Evolutionary conservation across 2,888 invertebrate species (phyloP), one percentile per base, ranked within the genome.

Genomic region (Ligdia adustata): DNA sequence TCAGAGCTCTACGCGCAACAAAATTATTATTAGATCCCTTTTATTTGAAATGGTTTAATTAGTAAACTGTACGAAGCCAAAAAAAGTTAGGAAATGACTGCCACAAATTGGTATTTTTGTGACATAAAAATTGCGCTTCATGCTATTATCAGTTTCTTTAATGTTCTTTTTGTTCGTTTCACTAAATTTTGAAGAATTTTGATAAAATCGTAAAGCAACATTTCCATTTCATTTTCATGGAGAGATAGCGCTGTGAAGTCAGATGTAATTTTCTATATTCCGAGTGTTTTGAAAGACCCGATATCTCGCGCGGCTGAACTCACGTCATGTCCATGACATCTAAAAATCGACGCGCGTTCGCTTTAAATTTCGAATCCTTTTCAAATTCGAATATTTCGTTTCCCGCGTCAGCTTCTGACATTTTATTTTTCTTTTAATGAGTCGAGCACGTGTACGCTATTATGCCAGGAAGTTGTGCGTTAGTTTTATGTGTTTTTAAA

Each of bases 291-390:
- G 7, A 27, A 37, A 6, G 27, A 26, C 27, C 16, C 27, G 27
- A 37, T 27, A 18, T 26, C 5, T 27, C 12, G 27, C 9, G n/a
- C n/a, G 33, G 24, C 9, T 14, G 24, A 26, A 7, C 16, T 27
- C 11, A n/a, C 16, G 12, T 1, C 27, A 41, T n/a, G 29, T 40
- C 55, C 22, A 22, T 22, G 20, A 4, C 16, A 20, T 55, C 41
- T 60, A 24, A 58, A 64, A 62, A 62, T 43, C 43, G 49, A 20
- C 45, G 51, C 34, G 35, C 52, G 55, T 54, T 57, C 54, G 60
- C 63, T 69, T 64, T 59, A 54, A 70, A 70, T 61, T 66, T 66
- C 50, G 62, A 62, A 60, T 63, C 52, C 52, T 32, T 66, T 66
- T 57, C 47, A 54, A 54, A 57, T 52, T 37, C 35, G 42, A 53